Evolutionary conservation across 2,888 invertebrate species (phyloP), one percentile per base, ranked within the genome.

Genomic region (Dicroscelio sp.): DNA sequence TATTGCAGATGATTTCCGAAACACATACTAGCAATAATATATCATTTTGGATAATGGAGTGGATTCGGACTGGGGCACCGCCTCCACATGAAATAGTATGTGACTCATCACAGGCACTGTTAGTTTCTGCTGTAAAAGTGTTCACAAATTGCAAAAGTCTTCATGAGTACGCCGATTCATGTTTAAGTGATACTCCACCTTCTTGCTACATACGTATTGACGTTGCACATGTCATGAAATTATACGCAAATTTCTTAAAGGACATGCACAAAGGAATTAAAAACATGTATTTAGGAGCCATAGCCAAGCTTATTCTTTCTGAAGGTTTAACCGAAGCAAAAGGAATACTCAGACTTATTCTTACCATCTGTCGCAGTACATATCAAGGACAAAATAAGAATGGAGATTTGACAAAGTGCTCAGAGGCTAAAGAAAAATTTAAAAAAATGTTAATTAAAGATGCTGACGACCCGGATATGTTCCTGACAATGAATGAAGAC

Each of bases 21-120:
- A 23, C 63, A 14, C 85, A 88, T 12, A 43, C 55, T 3, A 76
- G 88, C 0, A 76, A 88, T 75, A 31, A 63, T 23, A 88, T 91
- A 8, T 23, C 31, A 31, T 76, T 52, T 63, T 91, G 88, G 88
- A 33, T 91, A 31, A 33, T 58, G n/a, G 88, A 91, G n/a, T 91
- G 88, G 88, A 30, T 79, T 3, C 23, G 86, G 1, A 48, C 43
- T 10, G 88, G 80, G 14, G 88, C 85, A n/a, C 91, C 91, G 20
- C 25, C 25, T 14, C 88, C 91, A 23, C 43, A 58, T 1, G 91
- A 88, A 86, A 38, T 80, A 10, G 78, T 86, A 8, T 58, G 75
- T 25, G 88, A 86, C 33, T 86, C 86, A 20, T 82, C 86, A 12
- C 33, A 30, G 55, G 89, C 91, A 8, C 30, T 79, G 14, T 30